Base-by-base conservation (phyloP, 2,113 vertebrate genomes). In the Andinoacara biseriatus region DNA sequence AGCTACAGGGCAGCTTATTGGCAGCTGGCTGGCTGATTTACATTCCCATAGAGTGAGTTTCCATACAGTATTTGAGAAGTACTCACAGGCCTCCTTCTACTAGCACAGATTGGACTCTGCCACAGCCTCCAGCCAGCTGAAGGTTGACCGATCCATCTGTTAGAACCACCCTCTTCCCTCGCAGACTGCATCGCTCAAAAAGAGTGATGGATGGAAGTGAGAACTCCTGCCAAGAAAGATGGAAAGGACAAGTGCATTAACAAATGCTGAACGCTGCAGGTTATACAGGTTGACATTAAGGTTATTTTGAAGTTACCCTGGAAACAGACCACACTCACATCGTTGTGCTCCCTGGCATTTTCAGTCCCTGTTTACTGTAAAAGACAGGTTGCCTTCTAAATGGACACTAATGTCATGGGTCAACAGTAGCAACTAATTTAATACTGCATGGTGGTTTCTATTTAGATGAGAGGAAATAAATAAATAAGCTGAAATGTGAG, bases 81-180 rank as follows among this genome's bases (percentile, higher is more conserved):
- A 98, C 98, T 98, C 94, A 99, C 98, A 96, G 90, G 92, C 98
- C 98, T 0, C 98, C 98, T 56, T 95, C 93, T 83, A 98, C 96
- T 61, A 96, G 93, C 81, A 98, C 74, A 35, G 98, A 99, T 86
- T 96, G 96, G 69, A 98, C 93, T 67, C 90, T 94, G 78, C 95
- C 93, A 81, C 89, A 97, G 90, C 97, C 97, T 89, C 96, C 96
- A 49, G 96, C 90, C 86, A 97, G 95, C 74, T 76, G 96, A 29
- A 98, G 96, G 87, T 98, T 98, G 83, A 97, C 93, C 0, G 87
- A 87, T 83, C 96, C 96, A 1, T 95, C 92, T 35, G 74, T 96
- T 89, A 98, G 93, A 74, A 97, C 94, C 0, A 97, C 94, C 92
- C 96, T 97, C 93, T 97, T 97, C 65, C 98, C 98, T 87, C 94